These are phyloP conservation scores for Aplodontia rufa DNA, from an alignment of 2,113 vertebrate genomes.

Conservation along the genomic window DNA sequence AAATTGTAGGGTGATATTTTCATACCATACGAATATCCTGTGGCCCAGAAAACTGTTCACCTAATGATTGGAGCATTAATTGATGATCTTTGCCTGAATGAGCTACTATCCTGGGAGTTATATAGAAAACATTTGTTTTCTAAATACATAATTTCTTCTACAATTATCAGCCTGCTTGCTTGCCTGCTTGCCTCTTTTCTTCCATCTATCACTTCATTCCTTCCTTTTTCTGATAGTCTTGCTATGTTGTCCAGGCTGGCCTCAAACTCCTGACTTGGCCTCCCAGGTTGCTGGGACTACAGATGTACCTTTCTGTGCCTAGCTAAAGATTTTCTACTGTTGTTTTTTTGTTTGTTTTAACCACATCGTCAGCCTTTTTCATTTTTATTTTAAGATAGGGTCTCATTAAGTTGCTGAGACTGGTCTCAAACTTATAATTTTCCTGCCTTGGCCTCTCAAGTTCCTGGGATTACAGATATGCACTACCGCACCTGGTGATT, in stretches of 20 bases:
- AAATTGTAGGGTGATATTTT: slow-evolving; percentile 27
- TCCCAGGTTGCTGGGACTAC: background rate
- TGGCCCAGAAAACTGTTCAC: background rate
- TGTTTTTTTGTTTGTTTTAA: background rate
- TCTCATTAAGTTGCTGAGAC: background rate
- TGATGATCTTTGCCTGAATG: slow-evolving; percentile 3
- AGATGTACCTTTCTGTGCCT: background rate
- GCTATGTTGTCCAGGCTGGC: background rate
- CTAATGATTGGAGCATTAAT: slow-evolving; percentile 22
- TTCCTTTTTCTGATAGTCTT: background rate
- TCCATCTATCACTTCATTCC: background rate
- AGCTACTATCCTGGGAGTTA: background rate
- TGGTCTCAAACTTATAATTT: background rate
- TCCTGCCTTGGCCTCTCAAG: background rate
- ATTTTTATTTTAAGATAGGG: background rate
- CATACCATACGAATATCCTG: background rate
- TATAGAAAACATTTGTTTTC: background rate
- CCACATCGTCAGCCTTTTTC: background rate
- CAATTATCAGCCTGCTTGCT: background rate
- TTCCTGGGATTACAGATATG: background rate
- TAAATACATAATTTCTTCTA: slow-evolving; percentile 33
- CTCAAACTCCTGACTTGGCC: background rate
- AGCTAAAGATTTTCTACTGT: background rate
- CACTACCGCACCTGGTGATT: too few relatives aligned
- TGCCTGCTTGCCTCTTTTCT: background rate